Percentiles rank a stretch among this genome's conserved stretches.
These are phyloP conservation scores for Drosophila sp. DNA, from an alignment of 1,140 invertebrate genomes.

Conservation along the genomic window DNA sequence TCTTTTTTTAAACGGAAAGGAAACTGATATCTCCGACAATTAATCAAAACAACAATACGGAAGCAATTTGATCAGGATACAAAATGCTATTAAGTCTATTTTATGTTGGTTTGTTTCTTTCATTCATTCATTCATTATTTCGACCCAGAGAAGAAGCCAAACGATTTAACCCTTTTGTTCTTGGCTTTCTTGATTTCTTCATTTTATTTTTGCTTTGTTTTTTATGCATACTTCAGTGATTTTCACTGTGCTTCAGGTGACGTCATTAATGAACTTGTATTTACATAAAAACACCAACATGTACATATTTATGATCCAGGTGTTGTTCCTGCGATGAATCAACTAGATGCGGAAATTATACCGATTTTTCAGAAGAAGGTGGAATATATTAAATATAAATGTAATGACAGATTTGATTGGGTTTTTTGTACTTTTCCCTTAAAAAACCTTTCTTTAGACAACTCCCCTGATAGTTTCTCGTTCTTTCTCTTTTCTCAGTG, in stretches of 20 bases:
- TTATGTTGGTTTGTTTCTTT: slow-evolving; percentile 9
- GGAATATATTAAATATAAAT: too few relatives aligned
- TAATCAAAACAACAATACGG: slow-evolving; percentile 26
- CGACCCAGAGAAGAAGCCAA: slow-evolving; percentile 26
- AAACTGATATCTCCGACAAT: slow-evolving; percentile 37
- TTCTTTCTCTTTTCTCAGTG: slow-evolving; percentile 1
- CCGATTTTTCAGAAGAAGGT: too few relatives aligned
- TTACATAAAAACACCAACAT: neutral
- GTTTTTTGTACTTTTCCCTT: too few relatives aligned
- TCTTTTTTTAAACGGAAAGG: slow-evolving; percentile 26
- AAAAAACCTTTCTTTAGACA: neutral
- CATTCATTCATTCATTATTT: neutral
- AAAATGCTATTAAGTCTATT: neutral
- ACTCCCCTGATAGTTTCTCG: neutral
- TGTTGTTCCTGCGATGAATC: slow-evolving; percentile 14
- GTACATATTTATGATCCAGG: neutral
- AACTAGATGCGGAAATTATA: too few relatives aligned
- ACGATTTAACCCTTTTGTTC: slow-evolving; percentile 33
- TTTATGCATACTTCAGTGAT: slow-evolving; percentile 15
- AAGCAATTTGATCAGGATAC: slow-evolving; percentile 30
- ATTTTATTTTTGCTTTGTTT: neutral
- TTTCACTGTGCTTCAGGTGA: slow-evolving; percentile 1
- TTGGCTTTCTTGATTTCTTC: neutral
- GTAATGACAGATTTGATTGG: too few relatives aligned
- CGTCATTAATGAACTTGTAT: slow-evolving; percentile 10